A percentile compares a stretch with the other conserved stretches of the same genome.
phyloP scores from a whole-genome alignment of 1,140 invertebrate species.

The Pinna nobilis region DNA sequence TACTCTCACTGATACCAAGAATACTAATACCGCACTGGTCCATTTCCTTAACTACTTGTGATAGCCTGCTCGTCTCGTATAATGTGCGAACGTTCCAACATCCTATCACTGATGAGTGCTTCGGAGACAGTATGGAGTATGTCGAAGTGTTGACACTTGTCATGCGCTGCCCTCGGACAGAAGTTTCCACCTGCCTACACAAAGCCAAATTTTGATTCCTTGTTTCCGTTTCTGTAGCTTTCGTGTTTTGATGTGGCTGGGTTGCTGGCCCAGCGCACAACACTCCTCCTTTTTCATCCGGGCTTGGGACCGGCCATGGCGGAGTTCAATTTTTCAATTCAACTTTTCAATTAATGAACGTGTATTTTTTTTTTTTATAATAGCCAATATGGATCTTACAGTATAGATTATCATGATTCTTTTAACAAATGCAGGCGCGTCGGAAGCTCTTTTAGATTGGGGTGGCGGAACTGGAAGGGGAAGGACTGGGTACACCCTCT shows the following conservation, averaged over 20 bases:
- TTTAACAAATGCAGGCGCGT: no score
- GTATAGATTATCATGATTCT: no score
- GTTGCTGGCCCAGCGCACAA: no score
- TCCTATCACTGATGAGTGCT: constrained; percentile 11
- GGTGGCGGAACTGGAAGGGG: no score
- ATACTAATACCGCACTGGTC: constrained; percentile 11
- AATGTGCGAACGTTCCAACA: constrained; percentile 36
- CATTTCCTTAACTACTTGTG: constrained; percentile 36
- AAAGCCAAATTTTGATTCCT: background rate
- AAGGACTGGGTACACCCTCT: no score
- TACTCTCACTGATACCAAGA: constrained; percentile 14
- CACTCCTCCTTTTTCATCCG: constrained; percentile 10
- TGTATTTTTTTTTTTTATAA: no score
- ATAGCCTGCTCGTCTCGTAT: constrained; percentile 23
- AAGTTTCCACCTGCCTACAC: background rate
- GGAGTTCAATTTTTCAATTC: background rate
- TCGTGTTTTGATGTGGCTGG: no score
- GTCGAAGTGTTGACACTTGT: no score
- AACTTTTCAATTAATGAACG: no score
- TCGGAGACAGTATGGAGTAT: constrained; percentile 5
- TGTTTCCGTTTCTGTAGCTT: constrained; percentile 2
- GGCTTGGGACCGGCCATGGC: constrained; percentile 8
- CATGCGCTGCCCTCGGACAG: no score
- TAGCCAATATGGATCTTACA: no score
- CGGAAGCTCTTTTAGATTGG: no score